A percentile compares a stretch with the other conserved stretches of the same genome.
Evolutionary conservation across 2,797 vertebrate genomes (phyloP).

Genomic region (Caiman crocodilus): DNA sequence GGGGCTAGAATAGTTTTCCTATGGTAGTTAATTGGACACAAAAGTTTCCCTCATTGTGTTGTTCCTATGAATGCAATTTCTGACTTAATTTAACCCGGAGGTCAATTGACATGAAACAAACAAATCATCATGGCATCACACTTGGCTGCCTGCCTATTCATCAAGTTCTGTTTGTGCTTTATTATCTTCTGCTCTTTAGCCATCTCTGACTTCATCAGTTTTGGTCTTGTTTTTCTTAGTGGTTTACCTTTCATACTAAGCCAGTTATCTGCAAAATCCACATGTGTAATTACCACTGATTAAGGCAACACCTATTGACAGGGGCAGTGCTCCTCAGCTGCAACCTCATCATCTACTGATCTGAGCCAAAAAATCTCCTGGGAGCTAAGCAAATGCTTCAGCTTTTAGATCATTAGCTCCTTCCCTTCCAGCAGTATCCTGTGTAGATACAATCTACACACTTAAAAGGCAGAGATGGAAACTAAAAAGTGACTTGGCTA

Average conservation of each 20-base stretch:
- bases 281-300: background rate
- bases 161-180: background rate
- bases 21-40: background rate
- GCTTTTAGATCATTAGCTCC: background rate
- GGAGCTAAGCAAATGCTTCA: slow-evolving; percentile 28
- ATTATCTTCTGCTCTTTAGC: background rate
- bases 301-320: background rate
- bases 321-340: background rate
- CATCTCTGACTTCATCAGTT: slow-evolving; percentile 14
- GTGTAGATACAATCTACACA: slow-evolving; percentile 36
- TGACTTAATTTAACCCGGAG: slow-evolving; percentile 30
- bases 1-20: background rate
- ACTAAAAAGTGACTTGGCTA: slow-evolving; percentile 18
- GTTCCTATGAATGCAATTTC: background rate
- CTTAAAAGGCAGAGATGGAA: slow-evolving; percentile 48
- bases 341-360: background rate
- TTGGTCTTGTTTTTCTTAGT: background rate
- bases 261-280: slow-evolving; percentile 19
- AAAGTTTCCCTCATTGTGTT: background rate
- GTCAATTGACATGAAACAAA: slow-evolving; percentile 44
- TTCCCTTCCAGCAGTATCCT: slow-evolving; percentile 38
- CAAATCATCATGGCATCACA: background rate
- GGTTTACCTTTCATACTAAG: slow-evolving; percentile 15
- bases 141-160: background rate
- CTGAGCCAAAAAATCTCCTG: background rate